These are phyloP conservation scores for Psittacula cyanocephala DNA, from an alignment of 2,113 vertebrate genomes.

Conservation along the genomic window DNA sequence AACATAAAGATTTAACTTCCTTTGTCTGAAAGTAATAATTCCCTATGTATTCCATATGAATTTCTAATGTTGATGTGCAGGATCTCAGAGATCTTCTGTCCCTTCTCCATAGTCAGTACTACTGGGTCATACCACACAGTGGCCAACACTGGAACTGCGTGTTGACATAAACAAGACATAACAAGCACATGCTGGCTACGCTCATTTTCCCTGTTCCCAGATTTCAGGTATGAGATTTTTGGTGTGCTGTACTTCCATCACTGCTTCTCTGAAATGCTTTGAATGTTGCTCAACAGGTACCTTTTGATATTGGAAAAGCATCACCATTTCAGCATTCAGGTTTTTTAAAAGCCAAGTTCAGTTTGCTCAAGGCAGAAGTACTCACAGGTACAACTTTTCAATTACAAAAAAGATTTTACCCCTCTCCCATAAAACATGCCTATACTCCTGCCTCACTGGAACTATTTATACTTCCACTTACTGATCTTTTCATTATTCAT, in stretches of 20 bases:
- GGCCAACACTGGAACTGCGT: background rate
- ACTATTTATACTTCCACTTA: background rate
- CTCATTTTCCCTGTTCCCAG: rapidly evolving
- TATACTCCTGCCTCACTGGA: background rate
- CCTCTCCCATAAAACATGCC: background rate
- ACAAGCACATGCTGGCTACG: background rate
- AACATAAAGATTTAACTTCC: background rate
- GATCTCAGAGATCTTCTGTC: background rate
- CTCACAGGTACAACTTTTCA: background rate
- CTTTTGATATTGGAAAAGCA: background rate
- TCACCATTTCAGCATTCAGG: background rate
- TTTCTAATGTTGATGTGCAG: background rate
- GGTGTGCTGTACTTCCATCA: background rate
- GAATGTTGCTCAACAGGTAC: background rate
- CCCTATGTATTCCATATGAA: background rate
- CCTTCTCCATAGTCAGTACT: background rate
- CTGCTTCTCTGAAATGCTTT: background rate
- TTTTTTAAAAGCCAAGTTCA: background rate
- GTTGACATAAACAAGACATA: background rate
- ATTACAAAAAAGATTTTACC: background rate
- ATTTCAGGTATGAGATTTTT: background rate
- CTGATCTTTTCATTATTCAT: background rate
- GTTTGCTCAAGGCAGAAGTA: background rate
- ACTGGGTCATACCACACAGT: background rate
- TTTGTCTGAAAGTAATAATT: background rate